Evolutionary conservation across 2,888 invertebrate genomes (phyloP).

Genomic region (Ochropleura plecta): DNA sequence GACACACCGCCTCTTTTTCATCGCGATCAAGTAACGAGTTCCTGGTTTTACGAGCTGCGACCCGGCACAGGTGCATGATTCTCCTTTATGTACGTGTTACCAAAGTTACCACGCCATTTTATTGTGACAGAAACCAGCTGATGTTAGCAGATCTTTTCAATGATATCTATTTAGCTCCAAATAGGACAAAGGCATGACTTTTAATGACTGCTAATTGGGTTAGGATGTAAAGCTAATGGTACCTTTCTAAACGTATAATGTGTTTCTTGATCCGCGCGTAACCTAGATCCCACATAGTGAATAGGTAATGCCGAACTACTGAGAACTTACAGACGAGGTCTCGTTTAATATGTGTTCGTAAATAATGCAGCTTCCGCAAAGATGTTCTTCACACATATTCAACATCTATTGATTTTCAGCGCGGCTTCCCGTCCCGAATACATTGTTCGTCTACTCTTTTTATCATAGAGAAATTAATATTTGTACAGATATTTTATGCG

Average conservation of each 20-base stretch:
- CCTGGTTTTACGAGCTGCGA: conserved; percentile 51
- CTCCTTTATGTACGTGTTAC: conserved; percentile 38
- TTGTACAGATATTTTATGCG: conserved; percentile 50
- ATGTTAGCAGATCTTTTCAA: conserved; percentile 13
- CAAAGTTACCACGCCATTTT: conserved; percentile 22
- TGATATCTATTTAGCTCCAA: background rate
- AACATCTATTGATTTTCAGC: conserved; percentile 61
- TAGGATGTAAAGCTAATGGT: conserved; percentile 9
- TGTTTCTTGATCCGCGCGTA: conserved; percentile 32
- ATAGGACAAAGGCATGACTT: background rate
- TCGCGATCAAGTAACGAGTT: conserved; percentile 54
- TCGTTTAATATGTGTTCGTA: conserved; percentile 59
- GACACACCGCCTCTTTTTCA: conserved; percentile 19
- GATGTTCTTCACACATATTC: conserved; percentile 54
- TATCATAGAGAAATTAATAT: conserved; percentile 63
- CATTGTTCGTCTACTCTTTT: conserved; percentile 60
- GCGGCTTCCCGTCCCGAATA: conserved; percentile 36
- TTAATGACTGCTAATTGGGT: conserved; percentile 26
- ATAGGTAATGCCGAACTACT: conserved; percentile 49
- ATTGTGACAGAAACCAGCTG: conserved; percentile 30
- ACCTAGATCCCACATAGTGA: conserved; percentile 46
- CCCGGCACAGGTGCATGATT: conserved; percentile 52
- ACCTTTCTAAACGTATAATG: conserved; percentile 17
- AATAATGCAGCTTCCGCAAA: conserved; percentile 54
- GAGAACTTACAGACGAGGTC: conserved; percentile 45